Evolutionary conservation across 2,888 invertebrate species (phyloP).

Genomic region (Melinaea marsaeus): DNA sequence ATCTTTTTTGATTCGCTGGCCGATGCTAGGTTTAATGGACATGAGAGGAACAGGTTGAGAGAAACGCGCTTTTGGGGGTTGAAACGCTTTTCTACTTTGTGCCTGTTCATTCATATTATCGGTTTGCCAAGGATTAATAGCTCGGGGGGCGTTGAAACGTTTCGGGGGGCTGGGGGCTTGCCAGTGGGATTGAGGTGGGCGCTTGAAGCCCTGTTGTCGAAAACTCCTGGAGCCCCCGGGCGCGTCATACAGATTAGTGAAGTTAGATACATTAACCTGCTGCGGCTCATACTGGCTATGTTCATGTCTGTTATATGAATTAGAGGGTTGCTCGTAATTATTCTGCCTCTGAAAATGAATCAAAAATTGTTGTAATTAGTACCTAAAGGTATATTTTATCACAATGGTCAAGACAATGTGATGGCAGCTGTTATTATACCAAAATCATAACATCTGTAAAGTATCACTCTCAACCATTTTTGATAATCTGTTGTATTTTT

Average conservation of each 20-base stretch:
- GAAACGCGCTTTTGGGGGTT: conserved; percentile 15
- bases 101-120: conserved; percentile 4
- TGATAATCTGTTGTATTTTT: too few relatives aligned
- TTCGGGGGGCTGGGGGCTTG: conserved; percentile 38
- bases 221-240: conserved; percentile 30
- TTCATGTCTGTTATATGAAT: conserved; percentile 35
- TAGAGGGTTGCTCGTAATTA: conserved; percentile 38
- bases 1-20: conserved; percentile 32
- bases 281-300: conserved; percentile 6
- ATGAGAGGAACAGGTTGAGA: conserved; percentile 19
- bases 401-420: background rate
- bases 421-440: background rate
- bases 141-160: conserved; percentile 37
- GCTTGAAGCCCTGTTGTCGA: conserved; percentile 42
- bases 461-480: background rate
- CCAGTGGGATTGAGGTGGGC: conserved; percentile 42
- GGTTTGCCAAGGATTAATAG: conserved; percentile 29
- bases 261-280: conserved; percentile 8
- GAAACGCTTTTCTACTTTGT: conserved; percentile 15
- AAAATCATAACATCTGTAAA: background rate
- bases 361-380: conserved; percentile 26
- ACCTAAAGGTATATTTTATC: background rate
- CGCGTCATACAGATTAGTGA: conserved; percentile 41
- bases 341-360: conserved; percentile 58
- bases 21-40: conserved; percentile 33